phyloP scores from a whole-genome alignment of 2,888 invertebrate species.

The Pristionchus japonicus region DNA sequence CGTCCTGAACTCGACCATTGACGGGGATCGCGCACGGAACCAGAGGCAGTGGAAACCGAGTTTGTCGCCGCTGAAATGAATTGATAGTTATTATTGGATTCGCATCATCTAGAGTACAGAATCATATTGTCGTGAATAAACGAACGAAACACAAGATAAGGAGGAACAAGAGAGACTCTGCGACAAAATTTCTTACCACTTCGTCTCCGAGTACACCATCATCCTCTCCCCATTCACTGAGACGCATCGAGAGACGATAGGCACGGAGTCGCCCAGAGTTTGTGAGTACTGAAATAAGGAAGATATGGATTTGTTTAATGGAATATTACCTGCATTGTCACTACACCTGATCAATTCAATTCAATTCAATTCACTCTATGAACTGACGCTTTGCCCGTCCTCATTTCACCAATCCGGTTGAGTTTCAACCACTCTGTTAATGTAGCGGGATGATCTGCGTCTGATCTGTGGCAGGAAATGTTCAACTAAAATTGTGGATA shows the following conservation, averaged over 20 bases:
- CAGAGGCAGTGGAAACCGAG: conserved; percentile 68
- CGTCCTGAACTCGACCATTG: conserved; percentile 67
- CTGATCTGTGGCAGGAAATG: too few relatives aligned
- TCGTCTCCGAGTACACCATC: conserved; percentile 64
- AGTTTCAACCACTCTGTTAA: not conserved
- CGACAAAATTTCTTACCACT: conserved; percentile 61
- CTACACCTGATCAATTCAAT: not conserved
- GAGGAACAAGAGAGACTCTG: too few relatives aligned
- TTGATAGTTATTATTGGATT: not conserved
- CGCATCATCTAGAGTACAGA: conserved; percentile 48
- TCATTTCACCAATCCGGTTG: not conserved
- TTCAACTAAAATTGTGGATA: too few relatives aligned
- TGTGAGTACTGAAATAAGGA: conserved; percentile 47
- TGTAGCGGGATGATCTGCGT: too few relatives aligned
- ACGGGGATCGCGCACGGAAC: conserved; percentile 65
- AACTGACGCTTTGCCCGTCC: too few relatives aligned
- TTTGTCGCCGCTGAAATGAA: conserved; percentile 62
- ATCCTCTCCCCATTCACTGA: conserved; percentile 61
- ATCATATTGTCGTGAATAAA: too few relatives aligned
- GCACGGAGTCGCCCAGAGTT: conserved; percentile 56
- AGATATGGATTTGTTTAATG: not conserved
- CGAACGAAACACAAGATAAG: too few relatives aligned
- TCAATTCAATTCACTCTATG: too few relatives aligned
- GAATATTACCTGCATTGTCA: not conserved
- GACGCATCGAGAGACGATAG: conserved; percentile 62